Percentiles rank a stretch among this genome's conserved stretches.
These are phyloP conservation scores for Synchiropus splendidus DNA, from an alignment of 2,113 vertebrate species.

Conservation along the genomic window DNA sequence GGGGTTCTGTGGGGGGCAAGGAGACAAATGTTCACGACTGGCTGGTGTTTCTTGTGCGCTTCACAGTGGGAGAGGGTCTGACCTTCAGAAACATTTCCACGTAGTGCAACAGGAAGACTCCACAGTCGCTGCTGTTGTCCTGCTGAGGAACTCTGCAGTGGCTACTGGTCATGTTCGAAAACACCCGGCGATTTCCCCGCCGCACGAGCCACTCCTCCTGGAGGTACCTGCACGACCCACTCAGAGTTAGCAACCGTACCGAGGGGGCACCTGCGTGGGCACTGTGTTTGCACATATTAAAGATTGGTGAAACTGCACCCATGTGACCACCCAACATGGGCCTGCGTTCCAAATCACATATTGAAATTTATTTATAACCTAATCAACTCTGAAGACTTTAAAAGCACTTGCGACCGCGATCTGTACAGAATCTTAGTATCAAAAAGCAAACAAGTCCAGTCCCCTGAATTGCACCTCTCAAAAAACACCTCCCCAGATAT, in stretches of 20 bases:
- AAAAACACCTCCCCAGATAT: too few species aligned
- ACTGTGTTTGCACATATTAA: too few species aligned
- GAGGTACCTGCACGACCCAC: conserved; percentile 72
- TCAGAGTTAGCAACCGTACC: too few species aligned
- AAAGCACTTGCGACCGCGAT: too few species aligned
- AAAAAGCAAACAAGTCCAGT: too few species aligned
- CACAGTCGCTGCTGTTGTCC: conserved; percentile 91
- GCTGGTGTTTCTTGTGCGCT: not conserved
- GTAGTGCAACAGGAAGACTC: conserved; percentile 86
- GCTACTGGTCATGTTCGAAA: conserved; percentile 68
- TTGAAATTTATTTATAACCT: too few species aligned
- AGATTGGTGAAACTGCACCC: not conserved
- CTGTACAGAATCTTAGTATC: too few species aligned
- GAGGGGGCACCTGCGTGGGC: too few species aligned
- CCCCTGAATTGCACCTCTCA: too few species aligned
- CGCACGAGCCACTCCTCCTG: conserved; percentile 88
- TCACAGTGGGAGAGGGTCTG: not conserved
- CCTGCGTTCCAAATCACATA: too few species aligned
- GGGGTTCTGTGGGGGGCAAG: conserved; percentile 73
- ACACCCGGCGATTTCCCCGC: conserved; percentile 63
- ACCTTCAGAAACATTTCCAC: conserved; percentile 90
- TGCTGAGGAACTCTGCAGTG: conserved; percentile 84
- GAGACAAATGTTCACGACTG: not conserved
- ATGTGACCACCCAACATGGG: too few species aligned
- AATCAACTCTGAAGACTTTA: too few species aligned